phyloP scores from a whole-genome alignment of 2,888 invertebrate species.

The Diplolepis rosae region DNA sequence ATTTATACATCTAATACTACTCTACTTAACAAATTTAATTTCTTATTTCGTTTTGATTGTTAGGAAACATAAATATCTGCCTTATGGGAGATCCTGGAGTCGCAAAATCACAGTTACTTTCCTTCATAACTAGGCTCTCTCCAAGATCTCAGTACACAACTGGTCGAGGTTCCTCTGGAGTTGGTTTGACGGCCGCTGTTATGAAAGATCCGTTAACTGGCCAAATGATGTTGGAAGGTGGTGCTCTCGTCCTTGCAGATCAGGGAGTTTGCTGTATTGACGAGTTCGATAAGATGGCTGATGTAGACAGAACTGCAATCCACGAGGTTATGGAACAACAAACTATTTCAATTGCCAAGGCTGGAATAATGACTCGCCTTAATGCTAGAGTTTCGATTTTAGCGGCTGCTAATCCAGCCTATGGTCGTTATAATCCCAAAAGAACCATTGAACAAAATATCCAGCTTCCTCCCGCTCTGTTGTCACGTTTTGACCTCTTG shows the following conservation, averaged over 20 bases:
- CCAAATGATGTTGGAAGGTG: conserved; percentile 98
- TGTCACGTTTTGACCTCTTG: conserved; percentile 96
- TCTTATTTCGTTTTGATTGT: background rate
- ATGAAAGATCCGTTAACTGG: conserved; percentile 98
- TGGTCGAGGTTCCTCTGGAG: conserved; percentile 96
- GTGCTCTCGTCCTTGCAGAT: conserved; percentile 96
- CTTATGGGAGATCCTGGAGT: conserved; percentile 99
- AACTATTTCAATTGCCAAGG: conserved; percentile 99
- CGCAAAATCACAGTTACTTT: conserved; percentile 97
- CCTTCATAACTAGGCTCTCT: conserved; percentile 95
- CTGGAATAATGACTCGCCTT: conserved; percentile 98
- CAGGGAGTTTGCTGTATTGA: conserved; percentile 99
- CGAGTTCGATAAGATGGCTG: conserved; percentile 99
- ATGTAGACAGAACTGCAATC: conserved; percentile 94
- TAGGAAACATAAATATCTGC: conserved; percentile 95
- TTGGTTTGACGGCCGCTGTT: conserved; percentile 99
- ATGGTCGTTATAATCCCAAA: conserved; percentile 97
- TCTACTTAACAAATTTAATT: background rate
- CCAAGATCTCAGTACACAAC: conserved; percentile 96
- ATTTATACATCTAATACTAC: background rate
- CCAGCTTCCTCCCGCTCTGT: conserved; percentile 95
- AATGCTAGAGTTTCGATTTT: conserved; percentile 98
- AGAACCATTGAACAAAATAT: conserved; percentile 97
- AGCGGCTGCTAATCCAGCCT: conserved; percentile 99
- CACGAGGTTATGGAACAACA: conserved; percentile 99